Evolutionary conservation across 2,113 vertebrate genomes (phyloP).

Genomic region (Echinops telfairi): DNA sequence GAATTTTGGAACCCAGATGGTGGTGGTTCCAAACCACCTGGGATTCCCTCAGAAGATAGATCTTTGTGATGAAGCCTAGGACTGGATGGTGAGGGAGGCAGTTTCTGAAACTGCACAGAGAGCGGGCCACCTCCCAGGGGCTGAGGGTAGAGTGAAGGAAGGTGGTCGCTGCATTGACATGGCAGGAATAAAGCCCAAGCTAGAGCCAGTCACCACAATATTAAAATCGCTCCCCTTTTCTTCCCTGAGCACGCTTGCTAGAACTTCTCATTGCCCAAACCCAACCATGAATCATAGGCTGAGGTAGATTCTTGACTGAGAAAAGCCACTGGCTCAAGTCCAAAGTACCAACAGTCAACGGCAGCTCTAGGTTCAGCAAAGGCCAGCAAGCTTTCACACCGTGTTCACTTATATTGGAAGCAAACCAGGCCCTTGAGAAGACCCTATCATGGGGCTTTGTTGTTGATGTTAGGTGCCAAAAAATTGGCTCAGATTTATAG

Average conservation of each 20-base stretch:
- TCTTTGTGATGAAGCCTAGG: not conserved
- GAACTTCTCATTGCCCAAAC: not conserved
- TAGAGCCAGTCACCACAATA: not conserved
- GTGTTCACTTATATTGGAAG: too few species aligned
- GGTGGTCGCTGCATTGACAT: fast-evolving
- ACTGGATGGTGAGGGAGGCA: not conserved
- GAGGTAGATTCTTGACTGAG: not conserved
- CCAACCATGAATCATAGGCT: not conserved
- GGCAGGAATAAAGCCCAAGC: not conserved
- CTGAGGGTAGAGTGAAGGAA: not conserved
- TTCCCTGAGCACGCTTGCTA: not conserved
- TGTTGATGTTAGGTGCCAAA: too few species aligned
- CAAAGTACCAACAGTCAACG: not conserved
- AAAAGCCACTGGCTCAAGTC: not conserved
- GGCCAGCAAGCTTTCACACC: too few species aligned
- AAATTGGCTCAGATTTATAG: too few species aligned
- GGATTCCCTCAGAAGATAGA: not conserved
- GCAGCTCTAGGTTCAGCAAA: too few species aligned
- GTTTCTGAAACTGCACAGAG: not conserved
- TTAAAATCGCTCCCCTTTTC: not conserved
- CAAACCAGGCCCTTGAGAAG: too few species aligned
- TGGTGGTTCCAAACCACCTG: not conserved
- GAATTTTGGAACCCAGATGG: not conserved
- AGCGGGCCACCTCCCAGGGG: not conserved
- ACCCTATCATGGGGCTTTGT: too few species aligned